Base-by-base conservation (phyloP, 2,888 invertebrate species). In the Lycia hirtaria region DNA sequence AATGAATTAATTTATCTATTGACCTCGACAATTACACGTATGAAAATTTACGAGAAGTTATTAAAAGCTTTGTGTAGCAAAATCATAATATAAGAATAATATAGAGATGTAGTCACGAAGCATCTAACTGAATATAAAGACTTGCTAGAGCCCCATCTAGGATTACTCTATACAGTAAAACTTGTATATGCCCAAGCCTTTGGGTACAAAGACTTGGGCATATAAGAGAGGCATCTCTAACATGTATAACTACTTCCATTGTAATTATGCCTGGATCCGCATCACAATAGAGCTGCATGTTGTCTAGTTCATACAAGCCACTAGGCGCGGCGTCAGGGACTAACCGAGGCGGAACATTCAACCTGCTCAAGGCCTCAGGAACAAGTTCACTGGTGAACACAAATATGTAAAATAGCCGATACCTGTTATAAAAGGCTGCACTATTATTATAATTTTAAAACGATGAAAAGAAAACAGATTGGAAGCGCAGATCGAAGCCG, bases 331-430 rank as follows among this genome's bases (percentile, higher is more conserved):
- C 43, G 22, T 22, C 37, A 30, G 48, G 9, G 14, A 12, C 30
- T 30, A 28, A 56, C 30, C 43, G 56, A 56, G 51, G 61, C 54
- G 54, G 59, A 59, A 64, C 61, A 45, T 0, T 22, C 22, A 37
- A 56, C 56, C 37, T 56, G 49, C 19, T 17, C 54, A 52, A 61
- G 56, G 59, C 44, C 33, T 32, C 10, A 53, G 47, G 35, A 30
- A 49, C 38, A 24, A 44, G 44, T 32, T 50, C 45, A 49, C 22
- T 33, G 5, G 14, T 47, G 22, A 30, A 41, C 15, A 14, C 26
- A 41, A 14, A 24, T 41, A 17, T 26, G 10, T 10, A 17, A 12
- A 7, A 22, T 12, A 38, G 4, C 4, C 10, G 4, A 1, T 4
- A 17, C 33, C 12, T 19, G 17, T 37, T 9, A 10, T 10, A 5